Conservation (phyloP, 2,797 vertebrate genomes). For the Hozukius guyotensis region DNA sequence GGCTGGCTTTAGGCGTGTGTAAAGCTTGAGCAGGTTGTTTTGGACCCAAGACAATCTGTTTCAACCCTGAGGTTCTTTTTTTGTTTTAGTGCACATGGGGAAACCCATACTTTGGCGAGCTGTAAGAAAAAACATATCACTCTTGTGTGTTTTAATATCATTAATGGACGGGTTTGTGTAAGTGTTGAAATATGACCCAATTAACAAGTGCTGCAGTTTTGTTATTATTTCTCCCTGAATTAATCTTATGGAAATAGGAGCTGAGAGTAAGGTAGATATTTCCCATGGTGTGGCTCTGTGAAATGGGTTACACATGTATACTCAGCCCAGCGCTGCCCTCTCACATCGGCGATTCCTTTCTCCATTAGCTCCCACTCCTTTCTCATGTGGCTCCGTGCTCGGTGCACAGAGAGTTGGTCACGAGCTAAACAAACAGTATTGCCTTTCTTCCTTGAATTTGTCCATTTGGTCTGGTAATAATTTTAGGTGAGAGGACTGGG, state of each 20-base stretch:
- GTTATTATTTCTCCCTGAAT: slow-evolving; percentile 77
- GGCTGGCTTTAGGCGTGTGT: background rate
- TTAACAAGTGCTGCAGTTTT: slow-evolving; percentile 73
- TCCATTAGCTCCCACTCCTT: slow-evolving; percentile 62
- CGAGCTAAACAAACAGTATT: slow-evolving; percentile 74
- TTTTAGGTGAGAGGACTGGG: slow-evolving; percentile 51
- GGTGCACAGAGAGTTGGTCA: slow-evolving; percentile 42
- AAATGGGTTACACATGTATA: slow-evolving; percentile 81
- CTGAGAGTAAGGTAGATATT: slow-evolving; percentile 66
- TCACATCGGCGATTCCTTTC: slow-evolving; percentile 40
- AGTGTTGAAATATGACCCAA: slow-evolving; percentile 75
- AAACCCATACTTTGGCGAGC: slow-evolving; percentile 9
- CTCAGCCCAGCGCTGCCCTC: slow-evolving; percentile 44
- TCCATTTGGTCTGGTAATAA: slow-evolving; percentile 72
- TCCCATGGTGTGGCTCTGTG: slow-evolving; percentile 70
- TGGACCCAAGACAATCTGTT: slow-evolving; percentile 25
- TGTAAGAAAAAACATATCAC: slow-evolving; percentile 43
- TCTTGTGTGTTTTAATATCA: slow-evolving; percentile 50
- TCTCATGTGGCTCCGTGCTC: slow-evolving; percentile 57
- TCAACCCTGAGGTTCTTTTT: background rate
- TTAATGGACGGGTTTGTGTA: slow-evolving; percentile 57
- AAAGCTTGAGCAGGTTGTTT: slow-evolving; percentile 40
- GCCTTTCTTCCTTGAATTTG: slow-evolving; percentile 59
- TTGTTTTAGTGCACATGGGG: background rate
- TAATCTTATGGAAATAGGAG: slow-evolving; percentile 71